Evolutionary conservation across 2,113 vertebrate species (phyloP).

Genomic region (Indri indri): DNA sequence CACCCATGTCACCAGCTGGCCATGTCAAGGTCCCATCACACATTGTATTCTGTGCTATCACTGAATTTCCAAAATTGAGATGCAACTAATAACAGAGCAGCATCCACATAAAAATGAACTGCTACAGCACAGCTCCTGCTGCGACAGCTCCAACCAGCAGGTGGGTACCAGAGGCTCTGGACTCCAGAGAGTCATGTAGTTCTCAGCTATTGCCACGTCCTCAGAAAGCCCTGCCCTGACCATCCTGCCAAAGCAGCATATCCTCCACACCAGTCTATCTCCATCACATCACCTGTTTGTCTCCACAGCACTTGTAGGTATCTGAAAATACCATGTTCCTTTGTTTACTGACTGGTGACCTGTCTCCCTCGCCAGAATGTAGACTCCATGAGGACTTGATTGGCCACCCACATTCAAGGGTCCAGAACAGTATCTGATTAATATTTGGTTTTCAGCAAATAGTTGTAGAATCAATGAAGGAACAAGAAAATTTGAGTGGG

Average conservation of each 20-base stretch:
- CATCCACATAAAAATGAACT: background rate
- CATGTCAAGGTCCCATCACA: background rate
- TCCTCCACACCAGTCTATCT: background rate
- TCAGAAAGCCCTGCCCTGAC: background rate
- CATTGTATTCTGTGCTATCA: background rate
- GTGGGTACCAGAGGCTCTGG: background rate
- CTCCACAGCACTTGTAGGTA: background rate
- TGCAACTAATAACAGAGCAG: background rate
- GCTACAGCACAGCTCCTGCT: rapidly evolving
- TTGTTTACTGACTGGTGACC: background rate
- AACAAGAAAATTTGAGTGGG: background rate
- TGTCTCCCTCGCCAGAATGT: background rate
- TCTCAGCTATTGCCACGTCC: background rate
- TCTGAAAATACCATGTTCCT: background rate
- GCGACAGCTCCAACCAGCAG: background rate
- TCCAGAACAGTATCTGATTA: background rate
- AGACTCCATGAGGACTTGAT: background rate
- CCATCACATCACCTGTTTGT: background rate
- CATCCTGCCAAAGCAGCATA: background rate
- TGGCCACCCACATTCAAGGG: background rate
- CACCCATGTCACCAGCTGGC: too few species aligned
- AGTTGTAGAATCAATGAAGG: background rate
- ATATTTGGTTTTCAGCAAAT: background rate
- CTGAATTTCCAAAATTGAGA: background rate
- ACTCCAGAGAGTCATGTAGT: background rate